phyloP scores from a whole-genome alignment of 2,797 vertebrate genomes.

The Crocodylus rhombifer region DNA sequence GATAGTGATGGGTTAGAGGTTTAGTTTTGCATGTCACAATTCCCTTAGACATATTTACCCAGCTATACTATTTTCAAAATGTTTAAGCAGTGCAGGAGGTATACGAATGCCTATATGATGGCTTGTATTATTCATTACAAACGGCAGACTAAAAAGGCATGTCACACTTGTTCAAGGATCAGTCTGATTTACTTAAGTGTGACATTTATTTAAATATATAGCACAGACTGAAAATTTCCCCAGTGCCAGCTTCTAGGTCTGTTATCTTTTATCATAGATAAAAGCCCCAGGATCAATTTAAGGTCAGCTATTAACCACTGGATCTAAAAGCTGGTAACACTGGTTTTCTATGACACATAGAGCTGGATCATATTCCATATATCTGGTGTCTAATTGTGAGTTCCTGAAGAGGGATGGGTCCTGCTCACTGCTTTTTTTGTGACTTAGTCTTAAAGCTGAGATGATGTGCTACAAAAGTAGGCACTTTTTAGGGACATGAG shows the following conservation, averaged over 20 bases:
- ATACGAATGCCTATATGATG: neutral
- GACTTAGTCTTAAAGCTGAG: too few relatives aligned
- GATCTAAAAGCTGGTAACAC: too few relatives aligned
- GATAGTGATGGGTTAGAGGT: fast-evolving
- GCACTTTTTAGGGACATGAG: too few relatives aligned
- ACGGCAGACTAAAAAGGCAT: neutral
- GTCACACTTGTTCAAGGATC: neutral
- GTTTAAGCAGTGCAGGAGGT: neutral
- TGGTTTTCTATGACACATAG: too few relatives aligned
- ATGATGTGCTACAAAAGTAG: too few relatives aligned
- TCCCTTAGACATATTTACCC: neutral
- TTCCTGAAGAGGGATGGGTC: too few relatives aligned
- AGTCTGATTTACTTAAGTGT: neutral
- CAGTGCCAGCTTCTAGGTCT: neutral
- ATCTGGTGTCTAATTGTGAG: too few relatives aligned
- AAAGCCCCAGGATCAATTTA: neutral
- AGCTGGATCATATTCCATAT: too few relatives aligned
- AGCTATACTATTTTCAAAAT: neutral
- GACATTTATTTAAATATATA: neutral
- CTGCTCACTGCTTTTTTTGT: too few relatives aligned
- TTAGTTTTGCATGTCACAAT: neutral
- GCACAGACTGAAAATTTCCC: neutral
- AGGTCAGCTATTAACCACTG: neutral
- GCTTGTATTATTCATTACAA: neutral
- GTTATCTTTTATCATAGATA: neutral